phyloP scores from a whole-genome alignment of 2,113 vertebrate genomes.

The Leucopsar rothschildi region DNA sequence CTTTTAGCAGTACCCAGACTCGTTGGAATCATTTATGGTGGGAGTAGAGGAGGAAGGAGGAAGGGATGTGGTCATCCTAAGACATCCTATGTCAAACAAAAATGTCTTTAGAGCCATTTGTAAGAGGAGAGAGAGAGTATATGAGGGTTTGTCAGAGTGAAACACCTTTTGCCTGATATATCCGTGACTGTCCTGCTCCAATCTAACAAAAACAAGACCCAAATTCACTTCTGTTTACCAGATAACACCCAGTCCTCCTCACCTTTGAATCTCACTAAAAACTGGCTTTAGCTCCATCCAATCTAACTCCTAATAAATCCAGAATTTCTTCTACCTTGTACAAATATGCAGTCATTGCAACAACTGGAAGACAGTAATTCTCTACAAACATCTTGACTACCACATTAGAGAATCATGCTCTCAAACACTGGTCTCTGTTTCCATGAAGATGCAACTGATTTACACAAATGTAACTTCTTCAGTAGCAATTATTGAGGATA shows the following conservation, averaged over 20 bases:
- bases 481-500: not conserved
- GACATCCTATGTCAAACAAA: not conserved
- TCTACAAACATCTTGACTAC: not conserved
- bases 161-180: not conserved
- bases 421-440: not conserved
- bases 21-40: not conserved
- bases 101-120: not conserved
- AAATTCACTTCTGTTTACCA: not conserved
- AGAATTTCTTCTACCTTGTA: not conserved
- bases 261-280: not conserved
- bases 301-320: not conserved
- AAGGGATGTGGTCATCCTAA: not conserved
- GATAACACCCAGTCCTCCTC: not conserved
- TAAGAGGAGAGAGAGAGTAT: not conserved
- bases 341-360: not conserved
- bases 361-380: not conserved
- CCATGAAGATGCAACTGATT: not conserved
- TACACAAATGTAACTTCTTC: not conserved
- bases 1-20: not conserved
- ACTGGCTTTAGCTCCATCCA: not conserved
- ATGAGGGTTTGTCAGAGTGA: not conserved
- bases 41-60: not conserved
- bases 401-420: accelerated
- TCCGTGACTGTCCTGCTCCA: not conserved
- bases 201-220: not conserved